These are phyloP conservation scores for Austrofundulus limnaeus DNA, from an alignment of 2,113 vertebrate species.

Conservation along the genomic window DNA sequence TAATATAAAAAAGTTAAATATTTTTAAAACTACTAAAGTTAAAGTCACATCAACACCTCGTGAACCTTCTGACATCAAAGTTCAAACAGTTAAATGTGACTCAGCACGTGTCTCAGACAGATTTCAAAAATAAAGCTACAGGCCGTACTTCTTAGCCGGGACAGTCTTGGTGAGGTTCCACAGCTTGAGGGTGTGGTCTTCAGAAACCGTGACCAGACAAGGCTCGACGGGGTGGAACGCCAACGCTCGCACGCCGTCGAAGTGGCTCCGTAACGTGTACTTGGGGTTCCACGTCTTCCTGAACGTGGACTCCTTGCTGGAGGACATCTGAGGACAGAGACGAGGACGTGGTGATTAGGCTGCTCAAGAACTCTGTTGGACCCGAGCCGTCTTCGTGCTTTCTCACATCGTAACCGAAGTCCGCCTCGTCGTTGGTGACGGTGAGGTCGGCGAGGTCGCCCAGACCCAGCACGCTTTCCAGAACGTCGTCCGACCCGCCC, in stretches of 20 bases:
- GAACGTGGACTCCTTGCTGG: slow-evolving; percentile 96
- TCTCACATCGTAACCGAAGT: slow-evolving; percentile 98
- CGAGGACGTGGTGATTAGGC: rapidly evolving
- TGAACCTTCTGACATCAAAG: no score
- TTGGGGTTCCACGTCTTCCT: slow-evolving; percentile 99
- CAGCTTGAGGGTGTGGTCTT: slow-evolving; percentile 98
- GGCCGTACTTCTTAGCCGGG: slow-evolving; percentile 95
- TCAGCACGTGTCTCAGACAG: no score
- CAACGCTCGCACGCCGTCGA: slow-evolving; percentile 93
- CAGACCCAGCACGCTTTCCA: slow-evolving; percentile 96
- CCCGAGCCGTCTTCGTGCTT: rapidly evolving
- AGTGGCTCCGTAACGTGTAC: slow-evolving; percentile 96
- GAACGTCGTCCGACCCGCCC: slow-evolving; percentile 89
- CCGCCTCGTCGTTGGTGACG: slow-evolving; percentile 94
- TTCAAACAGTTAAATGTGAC: no score
- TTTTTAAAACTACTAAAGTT: no score
- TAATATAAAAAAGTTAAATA: no score
- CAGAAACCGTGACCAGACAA: slow-evolving; percentile 96
- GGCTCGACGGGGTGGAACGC: slow-evolving; percentile 98
- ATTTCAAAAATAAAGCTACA: not conserved
- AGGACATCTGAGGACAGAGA: slow-evolving; percentile 80
- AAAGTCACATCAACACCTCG: no score
- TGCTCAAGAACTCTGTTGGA: not conserved
- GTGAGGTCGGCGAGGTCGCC: slow-evolving; percentile 98
- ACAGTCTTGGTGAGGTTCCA: slow-evolving; percentile 99